Conservation (phyloP, 2,888 invertebrate genomes). For the Acleris laterana region DNA sequence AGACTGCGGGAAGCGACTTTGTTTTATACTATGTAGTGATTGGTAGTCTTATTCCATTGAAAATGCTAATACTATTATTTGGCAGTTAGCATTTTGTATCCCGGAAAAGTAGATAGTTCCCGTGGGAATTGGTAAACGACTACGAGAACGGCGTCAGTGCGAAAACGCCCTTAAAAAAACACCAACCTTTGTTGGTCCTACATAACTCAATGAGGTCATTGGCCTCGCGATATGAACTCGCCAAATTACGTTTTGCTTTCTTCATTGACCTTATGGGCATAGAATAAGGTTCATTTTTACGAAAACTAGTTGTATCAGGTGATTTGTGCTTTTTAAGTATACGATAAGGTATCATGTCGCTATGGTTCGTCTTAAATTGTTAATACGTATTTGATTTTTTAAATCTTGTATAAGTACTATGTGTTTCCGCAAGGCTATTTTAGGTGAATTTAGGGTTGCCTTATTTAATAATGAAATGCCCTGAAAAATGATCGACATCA, state of each 20-base stretch:
- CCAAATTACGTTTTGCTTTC: conserved; percentile 14
- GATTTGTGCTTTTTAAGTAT: neutral
- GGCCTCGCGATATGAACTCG: conserved; percentile 18
- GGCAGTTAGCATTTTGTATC: no score
- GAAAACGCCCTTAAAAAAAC: no score
- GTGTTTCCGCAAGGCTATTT: neutral
- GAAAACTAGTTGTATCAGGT: neutral
- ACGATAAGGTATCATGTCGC: conserved; percentile 22
- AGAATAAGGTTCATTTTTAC: neutral
- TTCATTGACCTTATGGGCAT: neutral
- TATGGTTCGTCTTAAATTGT: conserved; percentile 16
- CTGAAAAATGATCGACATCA: no score
- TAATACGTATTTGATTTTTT: conserved; percentile 9
- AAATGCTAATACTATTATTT: no score
- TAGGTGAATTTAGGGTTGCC: neutral
- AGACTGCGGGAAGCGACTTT: no score
- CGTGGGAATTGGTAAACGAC: no score
- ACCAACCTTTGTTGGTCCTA: no score
- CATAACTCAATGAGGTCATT: conserved; percentile 15
- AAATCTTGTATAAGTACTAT: conserved; percentile 1
- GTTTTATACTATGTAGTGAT: no score
- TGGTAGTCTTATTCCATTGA: no score
- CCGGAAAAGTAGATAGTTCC: no score
- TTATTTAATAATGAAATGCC: neutral
- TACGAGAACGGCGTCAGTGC: no score